Conservation (phyloP, 1,140 invertebrate genomes). For the Zaprionus kolodkinae region DNA sequence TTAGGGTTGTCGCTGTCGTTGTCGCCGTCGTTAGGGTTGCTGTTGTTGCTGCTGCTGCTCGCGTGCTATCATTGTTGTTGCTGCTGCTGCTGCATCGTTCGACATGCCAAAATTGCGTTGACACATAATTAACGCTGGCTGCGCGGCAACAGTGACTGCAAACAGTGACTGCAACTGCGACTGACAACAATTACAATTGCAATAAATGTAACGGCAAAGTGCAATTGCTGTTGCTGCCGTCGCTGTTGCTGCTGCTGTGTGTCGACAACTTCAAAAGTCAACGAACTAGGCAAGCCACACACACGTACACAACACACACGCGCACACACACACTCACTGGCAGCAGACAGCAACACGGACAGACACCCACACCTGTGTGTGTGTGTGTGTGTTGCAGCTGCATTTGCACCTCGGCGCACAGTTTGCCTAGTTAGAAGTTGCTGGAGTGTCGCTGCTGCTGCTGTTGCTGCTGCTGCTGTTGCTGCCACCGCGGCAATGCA, state of each 20-base stretch:
- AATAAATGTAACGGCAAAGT: conserved; percentile 78
- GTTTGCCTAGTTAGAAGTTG: conserved; percentile 63
- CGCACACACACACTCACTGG: conserved; percentile 33
- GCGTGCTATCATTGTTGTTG: conserved; percentile 4
- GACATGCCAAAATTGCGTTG: conserved; percentile 65
- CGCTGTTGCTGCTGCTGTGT: conserved; percentile 38
- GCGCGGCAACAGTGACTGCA: conserved; percentile 17
- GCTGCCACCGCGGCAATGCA: conserved; percentile 45
- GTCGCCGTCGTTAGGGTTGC: conserved; percentile 21
- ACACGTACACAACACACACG: conserved; percentile 1
- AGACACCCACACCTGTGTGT: conserved; percentile 7
- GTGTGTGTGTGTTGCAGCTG: conserved; percentile 23
- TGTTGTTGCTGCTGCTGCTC: conserved; percentile 16
- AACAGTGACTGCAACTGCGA: conserved; percentile 42
- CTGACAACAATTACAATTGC: conserved; percentile 83
- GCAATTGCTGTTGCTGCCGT: conserved; percentile 49
- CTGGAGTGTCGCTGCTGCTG: conserved; percentile 48
- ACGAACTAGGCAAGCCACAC: conserved; percentile 66
- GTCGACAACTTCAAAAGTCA: conserved; percentile 75
- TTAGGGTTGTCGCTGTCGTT: conserved; percentile 7
- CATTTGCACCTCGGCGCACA: conserved; percentile 64
- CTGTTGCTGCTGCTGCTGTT: conserved; percentile 36
- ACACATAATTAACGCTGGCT: conserved; percentile 65
- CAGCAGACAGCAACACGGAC: conserved; percentile 2
- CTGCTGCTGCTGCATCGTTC: conserved; percentile 53